Evolutionary conservation across 2,113 vertebrate genomes (phyloP), one percentile per base, ranked within the genome.

Genomic region (Anhinga anhinga): DNA sequence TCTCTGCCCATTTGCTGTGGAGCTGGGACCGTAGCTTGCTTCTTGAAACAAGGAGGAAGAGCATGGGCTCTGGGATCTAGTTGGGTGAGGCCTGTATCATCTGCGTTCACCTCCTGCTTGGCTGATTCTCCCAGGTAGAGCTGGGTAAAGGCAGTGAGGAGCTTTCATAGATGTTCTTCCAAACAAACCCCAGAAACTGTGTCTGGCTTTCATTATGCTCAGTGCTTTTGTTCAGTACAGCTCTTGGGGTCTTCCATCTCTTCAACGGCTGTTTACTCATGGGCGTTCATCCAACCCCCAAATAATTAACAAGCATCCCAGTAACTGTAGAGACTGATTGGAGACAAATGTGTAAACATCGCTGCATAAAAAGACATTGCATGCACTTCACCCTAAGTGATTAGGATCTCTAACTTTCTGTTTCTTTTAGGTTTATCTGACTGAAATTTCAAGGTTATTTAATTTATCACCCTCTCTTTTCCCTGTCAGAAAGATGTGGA

Each of bases 251-350:
- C 49, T 79, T 32, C 36, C 7, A 1, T 62, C 36, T 52, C 21
- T 69, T 66, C 21, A 29, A 21, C 2, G 6, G 53, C 15, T 0
- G 0, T 70, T 50, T 56, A 25, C 13, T 58, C 26, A 11, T 15
- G 34, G 23, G 12, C 0, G 0, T 72, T 69, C 8, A 18, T 63
- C 10, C 23, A 63, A 7, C 26, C 29, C 36, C 3, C 29, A n/a
- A 22, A 18, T 29, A 49, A 29, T n/a, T 82, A 42, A 45, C 25
- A 58, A 42, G 32, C 25, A 25, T 72, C 32, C 17, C 25, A 32
- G 30, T 34, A 63, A 23, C 23, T 44, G 17, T 10, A 63, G 59
- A 40, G 38, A n/a, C 22, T 53, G 23, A n/a, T 7, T 40, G 21
- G 34, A 67, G 26, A 30, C 26, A 79, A 53, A 32, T 26, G 5